Conservation (phyloP, 2,888 invertebrate species). For the Trissolcus japonicus region DNA sequence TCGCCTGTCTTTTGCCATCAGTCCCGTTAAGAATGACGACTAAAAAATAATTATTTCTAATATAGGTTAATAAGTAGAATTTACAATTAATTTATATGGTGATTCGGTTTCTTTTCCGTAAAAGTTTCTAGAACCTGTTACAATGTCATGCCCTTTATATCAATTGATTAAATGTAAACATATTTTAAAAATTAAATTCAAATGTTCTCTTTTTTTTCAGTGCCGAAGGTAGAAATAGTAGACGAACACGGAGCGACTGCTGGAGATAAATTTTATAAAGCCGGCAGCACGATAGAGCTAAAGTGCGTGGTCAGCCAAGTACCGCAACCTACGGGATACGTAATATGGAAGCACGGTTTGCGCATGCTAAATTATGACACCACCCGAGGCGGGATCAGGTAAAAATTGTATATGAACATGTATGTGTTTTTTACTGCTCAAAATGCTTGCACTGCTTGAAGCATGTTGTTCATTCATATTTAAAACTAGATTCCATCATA, state of each 20-base stretch:
- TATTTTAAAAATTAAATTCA: too few species aligned
- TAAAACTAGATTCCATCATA: conserved; percentile 31
- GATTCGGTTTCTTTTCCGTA: too few species aligned
- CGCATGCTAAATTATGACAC: conserved; percentile 87
- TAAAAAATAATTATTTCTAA: too few species aligned
- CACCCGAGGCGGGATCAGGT: conserved; percentile 89
- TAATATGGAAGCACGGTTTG: conserved; percentile 87
- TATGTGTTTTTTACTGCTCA: conserved; percentile 6
- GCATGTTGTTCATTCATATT: conserved; percentile 23
- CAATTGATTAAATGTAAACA: too few species aligned
- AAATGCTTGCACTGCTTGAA: conserved; percentile 11
- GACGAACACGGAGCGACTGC: conserved; percentile 87
- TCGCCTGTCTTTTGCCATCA: too few species aligned
- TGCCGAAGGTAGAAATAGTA: conserved; percentile 88
- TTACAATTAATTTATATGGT: too few species aligned
- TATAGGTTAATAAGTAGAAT: too few species aligned
- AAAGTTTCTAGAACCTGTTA: too few species aligned
- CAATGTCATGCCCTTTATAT: too few species aligned
- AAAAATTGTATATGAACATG: conserved; percentile 62
- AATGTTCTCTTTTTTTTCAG: too few species aligned
- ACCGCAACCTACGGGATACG: conserved; percentile 85
- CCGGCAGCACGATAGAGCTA: conserved; percentile 88
- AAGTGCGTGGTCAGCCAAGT: conserved; percentile 89
- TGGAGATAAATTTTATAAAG: conserved; percentile 88
- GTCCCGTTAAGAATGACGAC: too few species aligned